Evolutionary conservation across 1,140 invertebrate genomes (phyloP).

Genomic region (Drosophila orena): DNA sequence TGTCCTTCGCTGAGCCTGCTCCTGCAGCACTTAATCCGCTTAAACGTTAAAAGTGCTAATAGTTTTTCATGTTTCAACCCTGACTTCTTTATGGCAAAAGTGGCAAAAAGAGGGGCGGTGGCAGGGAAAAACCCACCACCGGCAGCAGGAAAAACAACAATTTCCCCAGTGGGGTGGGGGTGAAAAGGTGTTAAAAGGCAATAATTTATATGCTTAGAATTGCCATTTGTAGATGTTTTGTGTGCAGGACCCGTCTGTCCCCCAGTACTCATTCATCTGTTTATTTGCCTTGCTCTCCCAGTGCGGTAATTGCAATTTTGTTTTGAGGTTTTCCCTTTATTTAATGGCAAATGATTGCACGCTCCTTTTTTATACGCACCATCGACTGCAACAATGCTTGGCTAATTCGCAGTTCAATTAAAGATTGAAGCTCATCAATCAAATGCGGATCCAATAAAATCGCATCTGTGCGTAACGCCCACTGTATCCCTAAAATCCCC

Average conservation of each 20-base stretch:
- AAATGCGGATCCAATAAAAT: slow-evolving; percentile 59
- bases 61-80: slow-evolving; percentile 78
- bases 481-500: slow-evolving; percentile 25
- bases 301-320: slow-evolving; percentile 56
- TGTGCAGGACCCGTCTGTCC: slow-evolving; percentile 24
- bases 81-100: slow-evolving; percentile 54
- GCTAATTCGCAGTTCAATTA: slow-evolving; percentile 50
- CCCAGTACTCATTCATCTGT: slow-evolving; percentile 5
- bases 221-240: slow-evolving; percentile 51
- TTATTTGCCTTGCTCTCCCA: slow-evolving; percentile 21
- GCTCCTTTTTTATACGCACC: slow-evolving; percentile 31
- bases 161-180: slow-evolving; percentile 12
- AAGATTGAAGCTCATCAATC: slow-evolving; percentile 57
- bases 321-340: slow-evolving; percentile 47
- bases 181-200: slow-evolving; percentile 77
- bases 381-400: slow-evolving; percentile 14
- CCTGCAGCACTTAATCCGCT: slow-evolving; percentile 71
- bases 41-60: slow-evolving; percentile 81
- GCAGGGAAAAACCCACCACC: slow-evolving; percentile 35
- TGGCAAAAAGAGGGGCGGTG: neutral
- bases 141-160: slow-evolving; percentile 19
- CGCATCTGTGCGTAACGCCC: slow-evolving; percentile 53
- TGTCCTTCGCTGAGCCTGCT: slow-evolving; percentile 56
- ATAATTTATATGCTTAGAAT: slow-evolving; percentile 78
- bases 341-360: slow-evolving; percentile 41